Conservation (phyloP, 2,888 invertebrate species). For the Netelia melanura region DNA sequence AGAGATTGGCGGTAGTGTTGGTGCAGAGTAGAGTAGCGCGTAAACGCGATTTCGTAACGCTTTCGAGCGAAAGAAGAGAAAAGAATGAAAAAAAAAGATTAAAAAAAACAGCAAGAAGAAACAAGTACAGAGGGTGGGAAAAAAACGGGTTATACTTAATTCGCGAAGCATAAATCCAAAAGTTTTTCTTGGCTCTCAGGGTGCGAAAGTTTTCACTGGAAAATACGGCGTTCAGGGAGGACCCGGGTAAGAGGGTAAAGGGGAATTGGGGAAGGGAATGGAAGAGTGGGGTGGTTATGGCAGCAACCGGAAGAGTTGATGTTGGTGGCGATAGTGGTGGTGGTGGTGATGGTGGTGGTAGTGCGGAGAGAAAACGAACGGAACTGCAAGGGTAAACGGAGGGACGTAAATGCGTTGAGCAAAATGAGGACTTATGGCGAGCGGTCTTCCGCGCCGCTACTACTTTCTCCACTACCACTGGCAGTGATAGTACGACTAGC, state of each 20-base stretch:
- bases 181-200: conserved; percentile 78
- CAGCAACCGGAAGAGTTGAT: neutral
- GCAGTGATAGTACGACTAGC: neutral
- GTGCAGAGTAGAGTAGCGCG: conserved; percentile 13
- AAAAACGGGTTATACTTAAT: conserved; percentile 74
- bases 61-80: conserved; percentile 3
- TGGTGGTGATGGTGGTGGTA: conserved; percentile 6
- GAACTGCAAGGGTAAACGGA: conserved; percentile 36
- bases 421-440: conserved; percentile 71
- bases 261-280: neutral
- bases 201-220: conserved; percentile 82
- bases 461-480: neutral
- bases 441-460: conserved; percentile 24
- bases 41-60: conserved; percentile 48
- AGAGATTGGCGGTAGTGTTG: neutral
- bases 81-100: conserved; percentile 25
- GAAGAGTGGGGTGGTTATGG: conserved; percentile 7
- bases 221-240: conserved; percentile 80
- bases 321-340: neutral
- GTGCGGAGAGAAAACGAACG: conserved; percentile 16
- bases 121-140: conserved; percentile 53
- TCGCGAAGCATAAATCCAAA: conserved; percentile 74
- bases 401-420: conserved; percentile 64
- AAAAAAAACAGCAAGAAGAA: conserved; percentile 43
- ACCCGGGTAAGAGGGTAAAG: neutral